Evolutionary conservation across 2,888 invertebrate species (phyloP), one percentile per base, ranked within the genome.

Genomic region (Polymixis flavicincta): DNA sequence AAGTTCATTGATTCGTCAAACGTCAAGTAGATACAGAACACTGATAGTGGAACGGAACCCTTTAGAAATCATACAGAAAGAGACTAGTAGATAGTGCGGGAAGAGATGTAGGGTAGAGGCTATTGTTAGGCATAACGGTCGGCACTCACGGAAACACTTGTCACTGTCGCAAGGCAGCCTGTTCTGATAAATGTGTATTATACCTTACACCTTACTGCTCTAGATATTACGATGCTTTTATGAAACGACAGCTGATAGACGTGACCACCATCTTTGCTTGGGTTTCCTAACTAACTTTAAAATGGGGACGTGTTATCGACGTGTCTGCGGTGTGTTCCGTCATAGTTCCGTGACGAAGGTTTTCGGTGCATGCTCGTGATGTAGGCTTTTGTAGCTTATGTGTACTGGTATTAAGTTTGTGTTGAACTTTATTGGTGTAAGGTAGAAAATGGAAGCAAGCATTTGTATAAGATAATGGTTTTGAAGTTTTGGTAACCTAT

Each of bases 91-190:
- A 94, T 95, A 94, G 93, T 93, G 89, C 85, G 86, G 88, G 89
- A 89, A 87, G 89, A 91, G 93, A 93, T 92, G 92, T 93, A 90
- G 93, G 93, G 93, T 93, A 90, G 85, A 59, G 52, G 5, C 91
- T 90, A 93, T 95, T 96, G 95, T 96, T 92, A 92, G 87, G 87
- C 89, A 91, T 93, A 93, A 93, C 94, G 91, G 92, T 90, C 90
- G 93, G 91, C 92, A 92, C 92, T 94, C 93, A 93, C 95, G 95
- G 96, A 96, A 95, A 90, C 93, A 94, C 95, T 94, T 94, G 95
- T 95, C 95, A 95, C 89, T 94, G 94, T 94, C 94, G 90, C 87
- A 80, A 88, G 89, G 86, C 86, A 87, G 89, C 87, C 85, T 85
- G 86, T 91, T 90, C 91, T 91, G 92, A 92, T 94, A 93, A 94